Base-by-base conservation (phyloP, 2,797 vertebrate genomes). In the Novumbra hubbsi region DNA sequence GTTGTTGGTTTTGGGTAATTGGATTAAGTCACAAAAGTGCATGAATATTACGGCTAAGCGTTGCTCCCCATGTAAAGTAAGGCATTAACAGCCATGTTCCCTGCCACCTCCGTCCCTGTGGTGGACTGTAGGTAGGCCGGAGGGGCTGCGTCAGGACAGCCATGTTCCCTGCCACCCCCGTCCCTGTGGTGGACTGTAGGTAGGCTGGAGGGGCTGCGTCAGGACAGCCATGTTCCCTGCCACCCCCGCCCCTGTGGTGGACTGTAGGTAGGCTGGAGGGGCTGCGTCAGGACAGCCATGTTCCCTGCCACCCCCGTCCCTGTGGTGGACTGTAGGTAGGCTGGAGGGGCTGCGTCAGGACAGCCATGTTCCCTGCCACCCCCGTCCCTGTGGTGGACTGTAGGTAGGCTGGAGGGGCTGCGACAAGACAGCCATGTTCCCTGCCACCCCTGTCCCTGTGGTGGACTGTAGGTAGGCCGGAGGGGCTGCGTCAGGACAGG, bases 281-380 rank as follows among this genome's bases (percentile, higher is more conserved):
- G 77, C 78, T 76, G 68, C 70, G 75, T 66, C 24, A 55, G 81
- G 82, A 89, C 86, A 87, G 81, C n/a, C n/a, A n/a, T n/a, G n/a
- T n/a, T n/a, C 66, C 62, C 45, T 49, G 34, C 34, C 34, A 38
- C 63, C 73, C 30, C 32, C 48, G 60, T 41, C 73, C 73, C 65
- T 55, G 63, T 27, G 32, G 34, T 8, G 15, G 68, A 21, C 41
- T 45, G 41, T 14, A 45, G 74, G 80, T 81, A 77, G 84, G 87
- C 12, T 9, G 9, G 9, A 11, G 41, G 3, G 78, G 77, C 78
- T 76, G 68, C 70, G 75, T 66, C 24, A 55, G 81, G 82, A 89
- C 86, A 87, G 81, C n/a, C n/a, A n/a, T n/a, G n/a, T n/a, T n/a
- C 66, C 62, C 45, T 49, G 34, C 34, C 34, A 38, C 63, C 73